Conservation (phyloP, 2,113 vertebrate genomes). For the Mustela nigripes region DNA sequence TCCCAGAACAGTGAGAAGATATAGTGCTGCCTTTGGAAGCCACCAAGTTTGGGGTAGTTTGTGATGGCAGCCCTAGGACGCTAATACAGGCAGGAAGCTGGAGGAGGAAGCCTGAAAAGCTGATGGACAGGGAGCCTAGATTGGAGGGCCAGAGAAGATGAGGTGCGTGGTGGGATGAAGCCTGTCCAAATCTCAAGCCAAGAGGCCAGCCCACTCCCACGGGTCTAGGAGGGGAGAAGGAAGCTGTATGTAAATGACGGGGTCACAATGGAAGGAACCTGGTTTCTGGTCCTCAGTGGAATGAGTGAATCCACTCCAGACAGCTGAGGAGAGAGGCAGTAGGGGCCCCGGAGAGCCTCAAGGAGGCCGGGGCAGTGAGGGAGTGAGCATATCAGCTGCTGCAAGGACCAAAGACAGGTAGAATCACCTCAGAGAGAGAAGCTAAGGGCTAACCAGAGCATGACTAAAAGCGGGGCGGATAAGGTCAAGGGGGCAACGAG, state of each 20-base stretch:
- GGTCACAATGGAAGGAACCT: not conserved
- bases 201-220: not conserved
- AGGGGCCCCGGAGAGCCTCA: not conserved
- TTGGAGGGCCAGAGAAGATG: not conserved
- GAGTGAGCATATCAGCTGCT: not conserved
- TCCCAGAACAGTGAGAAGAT: not conserved
- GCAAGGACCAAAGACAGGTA: not conserved
- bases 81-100: not conserved
- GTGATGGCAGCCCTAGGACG: not conserved
- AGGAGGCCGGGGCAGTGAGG: not conserved
- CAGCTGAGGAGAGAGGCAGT: not conserved
- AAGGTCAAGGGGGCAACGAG: not conserved
- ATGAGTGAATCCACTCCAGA: not conserved
- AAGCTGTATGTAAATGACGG: not conserved
- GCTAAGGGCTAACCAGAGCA: not conserved
- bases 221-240: not conserved
- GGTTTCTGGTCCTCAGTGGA: not conserved
- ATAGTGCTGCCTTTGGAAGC: not conserved
- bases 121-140: not conserved
- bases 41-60: not conserved
- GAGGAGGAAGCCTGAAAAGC: not conserved
- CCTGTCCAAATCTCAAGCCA: not conserved
- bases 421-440: not conserved
- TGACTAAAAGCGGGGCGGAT: not conserved
- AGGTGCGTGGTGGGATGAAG: not conserved